Evolutionary conservation across 2,113 vertebrate genomes (phyloP).

Genomic region (Thymallus thymallus): DNA sequence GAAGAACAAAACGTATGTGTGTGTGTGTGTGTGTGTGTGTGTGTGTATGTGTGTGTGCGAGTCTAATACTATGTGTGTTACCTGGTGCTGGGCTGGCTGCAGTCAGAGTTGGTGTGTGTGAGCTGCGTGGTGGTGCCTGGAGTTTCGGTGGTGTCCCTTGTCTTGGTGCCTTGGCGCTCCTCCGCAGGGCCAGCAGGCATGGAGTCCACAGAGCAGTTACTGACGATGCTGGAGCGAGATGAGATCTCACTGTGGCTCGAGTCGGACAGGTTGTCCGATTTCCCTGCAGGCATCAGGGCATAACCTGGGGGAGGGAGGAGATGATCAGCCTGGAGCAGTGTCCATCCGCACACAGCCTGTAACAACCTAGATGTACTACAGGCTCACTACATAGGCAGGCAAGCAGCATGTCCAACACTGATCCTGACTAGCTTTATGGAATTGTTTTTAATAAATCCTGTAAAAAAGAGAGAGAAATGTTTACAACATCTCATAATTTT

Average conservation of each 20-base stretch:
- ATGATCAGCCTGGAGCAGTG: neutral
- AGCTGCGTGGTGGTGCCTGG: slow-evolving; percentile 28
- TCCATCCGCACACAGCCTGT: too few species aligned
- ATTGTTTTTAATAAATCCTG: too few species aligned
- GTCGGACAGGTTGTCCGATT: slow-evolving; percentile 87
- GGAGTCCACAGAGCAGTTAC: slow-evolving; percentile 89
- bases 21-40: neutral
- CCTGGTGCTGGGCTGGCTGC: slow-evolving; percentile 79
- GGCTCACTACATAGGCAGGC: too few species aligned
- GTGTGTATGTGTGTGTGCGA: neutral
- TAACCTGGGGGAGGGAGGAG: slow-evolving; percentile 75
- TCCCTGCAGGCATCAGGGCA: slow-evolving; percentile 77
- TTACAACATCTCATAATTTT: too few species aligned
- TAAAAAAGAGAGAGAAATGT: too few species aligned
- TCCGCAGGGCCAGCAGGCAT: slow-evolving; percentile 78
- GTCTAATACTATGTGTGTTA: slow-evolving; percentile 44
- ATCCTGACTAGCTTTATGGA: too few species aligned
- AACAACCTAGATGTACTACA: too few species aligned
- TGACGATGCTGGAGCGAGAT: slow-evolving; percentile 90
- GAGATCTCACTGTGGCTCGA: slow-evolving; percentile 97
- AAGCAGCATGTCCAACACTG: too few species aligned
- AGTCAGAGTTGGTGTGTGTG: slow-evolving; percentile 68
- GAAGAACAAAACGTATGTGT: neutral
- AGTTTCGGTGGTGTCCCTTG: neutral
- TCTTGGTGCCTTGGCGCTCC: slow-evolving; percentile 73